Evolutionary conservation across 2,113 vertebrate genomes (phyloP), one percentile per base, ranked within the genome.

Genomic region (Thymallus thymallus): DNA sequence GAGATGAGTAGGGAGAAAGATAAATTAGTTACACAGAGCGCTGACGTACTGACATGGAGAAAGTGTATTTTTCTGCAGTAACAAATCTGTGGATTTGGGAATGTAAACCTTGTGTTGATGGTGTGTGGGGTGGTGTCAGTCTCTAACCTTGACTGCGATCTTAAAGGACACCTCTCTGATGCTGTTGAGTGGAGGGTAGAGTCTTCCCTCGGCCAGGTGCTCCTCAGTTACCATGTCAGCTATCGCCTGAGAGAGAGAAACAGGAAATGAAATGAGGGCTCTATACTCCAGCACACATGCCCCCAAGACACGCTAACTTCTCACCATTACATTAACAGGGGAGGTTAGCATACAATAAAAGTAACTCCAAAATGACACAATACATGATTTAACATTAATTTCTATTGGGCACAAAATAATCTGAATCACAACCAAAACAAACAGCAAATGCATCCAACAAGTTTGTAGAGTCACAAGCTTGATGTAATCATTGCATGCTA

Each of bases 81-180:
- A 20, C 35, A 18, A 18, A 14, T 55, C 51, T 55, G 51, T 22
- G n/a, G 56, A n/a, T 60, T 20, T 10, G 56, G 6, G 56, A 60
- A 22, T 20, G n/a, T 22, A 60, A 9, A 7, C 6, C n/a, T n/a
- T n/a, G n/a, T 22, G 5, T 5, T 41, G 30, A 32, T 67, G 18
- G 5, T 60, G 5, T 51, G 48, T 35, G 48, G 35, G 35, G 35
- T 35, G 35, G 35, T 12, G 35, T 41, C 35, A 10, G 35, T 41
- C 35, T 72, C 94, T 87, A 84, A 99, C 97, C 92, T 95, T 95
- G 66, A 96, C 88, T 13, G 98, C 98, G 0, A 99, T 98, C 92
- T 96, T 98, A 83, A 98, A 92, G 87, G 98, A 98, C 70, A 99
- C 96, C 5, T 98, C 96, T 90, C 95, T 93, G 76, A 99, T 99